A percentile compares a stretch with the other conserved stretches of the same genome.
Evolutionary conservation across 1,140 invertebrate species (phyloP).

Genomic region (Drosophila auraria): DNA sequence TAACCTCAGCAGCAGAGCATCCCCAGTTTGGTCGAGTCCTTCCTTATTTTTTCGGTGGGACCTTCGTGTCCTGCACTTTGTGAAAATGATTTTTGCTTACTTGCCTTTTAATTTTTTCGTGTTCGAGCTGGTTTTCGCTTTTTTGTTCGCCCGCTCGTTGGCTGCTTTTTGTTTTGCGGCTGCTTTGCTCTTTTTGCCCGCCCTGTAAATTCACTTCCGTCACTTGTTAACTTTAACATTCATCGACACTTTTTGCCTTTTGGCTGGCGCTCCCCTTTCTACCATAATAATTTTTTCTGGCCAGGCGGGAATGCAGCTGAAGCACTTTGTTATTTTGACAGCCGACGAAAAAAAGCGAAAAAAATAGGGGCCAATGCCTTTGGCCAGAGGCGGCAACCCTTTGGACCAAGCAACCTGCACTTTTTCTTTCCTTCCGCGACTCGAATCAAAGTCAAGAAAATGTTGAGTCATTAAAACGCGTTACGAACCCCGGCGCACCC

Average conservation of each 20-base stretch:
- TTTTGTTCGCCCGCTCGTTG: slow-evolving; percentile 31
- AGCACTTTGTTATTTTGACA: slow-evolving; percentile 79
- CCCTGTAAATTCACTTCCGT: slow-evolving; percentile 74
- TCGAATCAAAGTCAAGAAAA: slow-evolving; percentile 78
- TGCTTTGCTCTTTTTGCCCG: slow-evolving; percentile 35
- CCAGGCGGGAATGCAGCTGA: slow-evolving; percentile 43
- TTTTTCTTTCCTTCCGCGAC: slow-evolving; percentile 53
- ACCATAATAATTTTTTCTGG: slow-evolving; percentile 14
- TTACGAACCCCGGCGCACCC: slow-evolving; percentile 13
- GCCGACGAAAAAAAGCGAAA: slow-evolving; percentile 50
- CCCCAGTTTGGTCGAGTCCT: not conserved
- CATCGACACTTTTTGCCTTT: slow-evolving; percentile 75
- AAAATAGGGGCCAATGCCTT: slow-evolving; percentile 58
- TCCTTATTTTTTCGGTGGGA: not conserved
- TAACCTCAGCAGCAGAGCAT: not conserved
- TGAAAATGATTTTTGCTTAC: slow-evolving; percentile 69
- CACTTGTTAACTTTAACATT: slow-evolving; percentile 78
- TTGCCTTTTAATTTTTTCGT: slow-evolving; percentile 69
- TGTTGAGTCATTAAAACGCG: slow-evolving; percentile 76
- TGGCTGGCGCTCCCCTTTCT: not conserved
- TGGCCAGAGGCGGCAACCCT: slow-evolving; percentile 22
- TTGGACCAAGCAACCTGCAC: slow-evolving; percentile 36
- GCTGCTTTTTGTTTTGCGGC: slow-evolving; percentile 35
- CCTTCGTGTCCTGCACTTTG: slow-evolving; percentile 53
- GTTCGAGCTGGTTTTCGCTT: slow-evolving; percentile 32